These are phyloP conservation scores for Telmatherina bonti DNA, from an alignment of 2,797 vertebrate genomes.

Conservation along the genomic window DNA sequence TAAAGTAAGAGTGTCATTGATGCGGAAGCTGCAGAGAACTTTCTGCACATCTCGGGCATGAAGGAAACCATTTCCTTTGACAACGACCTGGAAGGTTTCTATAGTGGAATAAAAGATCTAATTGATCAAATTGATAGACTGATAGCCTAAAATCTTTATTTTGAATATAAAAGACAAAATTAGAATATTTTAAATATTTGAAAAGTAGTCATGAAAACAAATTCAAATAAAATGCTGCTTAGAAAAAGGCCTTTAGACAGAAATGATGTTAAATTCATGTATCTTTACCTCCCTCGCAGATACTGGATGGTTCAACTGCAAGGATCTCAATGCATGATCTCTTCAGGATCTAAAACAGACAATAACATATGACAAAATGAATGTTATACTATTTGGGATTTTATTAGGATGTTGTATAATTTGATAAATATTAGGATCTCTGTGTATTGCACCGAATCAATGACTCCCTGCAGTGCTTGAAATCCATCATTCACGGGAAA, in stretches of 20 bases:
- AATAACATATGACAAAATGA: background rate
- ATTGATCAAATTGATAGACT: no score
- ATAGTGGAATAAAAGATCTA: background rate
- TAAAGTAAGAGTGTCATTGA: conserved; percentile 93
- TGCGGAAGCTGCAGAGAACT: conserved; percentile 97
- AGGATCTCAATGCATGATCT: conserved; percentile 98
- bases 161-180: no score
- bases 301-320: conserved; percentile 94
- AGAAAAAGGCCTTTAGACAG: background rate
- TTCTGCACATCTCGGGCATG: conserved; percentile 91
- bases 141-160: no score
- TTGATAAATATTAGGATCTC: background rate
- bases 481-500: conserved; percentile 98
- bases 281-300: conserved; percentile 94
- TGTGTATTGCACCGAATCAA: conserved; percentile 88
- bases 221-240: background rate
- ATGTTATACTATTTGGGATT: background rate
- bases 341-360: conserved; percentile 89
- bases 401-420: background rate
- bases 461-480: conserved; percentile 94
- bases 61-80: conserved; percentile 95
- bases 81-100: conserved; percentile 97
- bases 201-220: background rate
- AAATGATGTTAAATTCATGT: background rate
- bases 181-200: no score